A percentile compares a stretch with the other conserved stretches of the same genome.
Conservation (phyloP, 1,140 invertebrate species). For the Drosophila suzukii region DNA sequence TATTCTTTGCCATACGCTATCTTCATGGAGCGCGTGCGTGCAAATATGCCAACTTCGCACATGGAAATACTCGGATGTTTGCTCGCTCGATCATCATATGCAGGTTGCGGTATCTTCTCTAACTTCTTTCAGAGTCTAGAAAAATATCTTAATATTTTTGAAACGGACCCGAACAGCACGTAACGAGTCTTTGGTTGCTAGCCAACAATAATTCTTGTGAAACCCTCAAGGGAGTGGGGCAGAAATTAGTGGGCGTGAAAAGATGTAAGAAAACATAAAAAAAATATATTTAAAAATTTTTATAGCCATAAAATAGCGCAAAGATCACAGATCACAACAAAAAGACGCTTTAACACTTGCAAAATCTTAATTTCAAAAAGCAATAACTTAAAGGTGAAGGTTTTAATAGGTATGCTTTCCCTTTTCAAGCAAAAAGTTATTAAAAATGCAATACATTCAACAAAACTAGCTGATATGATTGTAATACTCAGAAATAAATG, state of each 20-base stretch:
- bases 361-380: background rate
- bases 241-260: too few species aligned
- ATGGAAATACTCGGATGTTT: slow-evolving; percentile 28
- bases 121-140: background rate
- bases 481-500: background rate
- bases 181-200: background rate
- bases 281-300: too few species aligned
- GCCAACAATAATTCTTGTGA: background rate
- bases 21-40: slow-evolving; percentile 35
- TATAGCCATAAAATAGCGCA: too few species aligned
- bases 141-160: slow-evolving; percentile 1
- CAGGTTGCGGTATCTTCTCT: slow-evolving; percentile 6
- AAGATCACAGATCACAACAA: too few species aligned
- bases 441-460: background rate
- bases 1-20: slow-evolving; percentile 39
- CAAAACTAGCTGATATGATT: background rate
- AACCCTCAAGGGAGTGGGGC: background rate
- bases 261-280: too few species aligned
- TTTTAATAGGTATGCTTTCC: background rate
- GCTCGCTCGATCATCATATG: slow-evolving; percentile 18
- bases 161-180: slow-evolving; percentile 5
- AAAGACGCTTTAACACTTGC: too few species aligned
- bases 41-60: slow-evolving; percentile 34
- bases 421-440: background rate
- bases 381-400: too few species aligned